Base-by-base conservation (phyloP, 2,113 vertebrate genomes). In the Mus spicilegus region DNA sequence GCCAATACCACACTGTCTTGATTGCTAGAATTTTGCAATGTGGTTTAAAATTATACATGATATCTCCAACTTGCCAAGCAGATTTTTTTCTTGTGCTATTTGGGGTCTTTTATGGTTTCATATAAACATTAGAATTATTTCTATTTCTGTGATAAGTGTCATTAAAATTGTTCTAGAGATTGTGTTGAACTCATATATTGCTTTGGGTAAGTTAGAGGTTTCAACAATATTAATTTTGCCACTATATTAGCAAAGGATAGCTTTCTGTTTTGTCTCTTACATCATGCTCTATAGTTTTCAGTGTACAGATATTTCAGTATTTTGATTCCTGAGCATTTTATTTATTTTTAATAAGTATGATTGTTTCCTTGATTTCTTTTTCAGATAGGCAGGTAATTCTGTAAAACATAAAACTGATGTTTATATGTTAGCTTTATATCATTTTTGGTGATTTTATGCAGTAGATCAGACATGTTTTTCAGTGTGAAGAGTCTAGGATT, bases 341-440 rank as follows among this genome's bases (percentile, higher is more conserved):
- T 84, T 51, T n/a, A 36, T 46, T 63, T 51, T 75, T 61, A 16
- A 28, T 75, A 63, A 84, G 36, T 63, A 72, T n/a, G 33, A 77
- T 72, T 39, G 6, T 69, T 78, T 93, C 63, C 72, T 69, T 87
- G n/a, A 56, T 87, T 87, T 93, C 8, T 86, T 86, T 77, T 56
- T 58, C 58, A 46, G 24, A 30, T 63, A 78, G 10, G 33, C n/a
- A 93, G 4, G 33, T 78, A 42, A 69, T 87, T 17, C 1, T 67
- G 19, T 87, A 56, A 78, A 93, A 56, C 36, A 39, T 54, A 36
- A 3, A 72, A 72, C 49, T 70, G 65, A 16, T 56, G 39, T 87
- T 70, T 39, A 24, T 28, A 28, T n/a, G 19, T 72, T 39, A 11
- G 7, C 22, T 87, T 72, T 39, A 54, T n/a, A 87, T 54, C 49